Conservation (phyloP, 2,113 vertebrate species). For the Lethenteron reissneri region DNA sequence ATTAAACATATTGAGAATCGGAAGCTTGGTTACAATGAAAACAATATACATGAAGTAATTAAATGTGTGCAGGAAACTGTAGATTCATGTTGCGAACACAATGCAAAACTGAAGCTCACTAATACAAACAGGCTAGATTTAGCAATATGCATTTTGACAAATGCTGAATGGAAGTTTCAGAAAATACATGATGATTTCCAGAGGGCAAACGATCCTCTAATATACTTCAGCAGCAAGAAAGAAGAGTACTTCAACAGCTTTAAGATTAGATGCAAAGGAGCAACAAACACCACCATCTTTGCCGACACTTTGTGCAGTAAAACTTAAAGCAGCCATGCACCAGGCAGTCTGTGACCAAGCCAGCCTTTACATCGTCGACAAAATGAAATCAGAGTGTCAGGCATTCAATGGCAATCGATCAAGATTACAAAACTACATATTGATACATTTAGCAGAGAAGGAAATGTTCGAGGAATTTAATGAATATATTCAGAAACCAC, state of each 20-base stretch:
- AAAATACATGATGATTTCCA: constrained; percentile 17
- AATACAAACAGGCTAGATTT: constrained; percentile 16
- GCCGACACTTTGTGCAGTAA: constrained; percentile 24
- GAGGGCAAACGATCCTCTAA: constrained; percentile 15
- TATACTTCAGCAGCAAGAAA: constrained; percentile 21
- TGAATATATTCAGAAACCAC: constrained; percentile 16
- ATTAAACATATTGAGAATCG: constrained; percentile 10
- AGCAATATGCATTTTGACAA: constrained; percentile 18
- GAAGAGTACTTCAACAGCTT: constrained; percentile 23
- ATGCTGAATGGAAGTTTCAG: constrained; percentile 15
- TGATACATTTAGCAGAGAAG: constrained; percentile 25
- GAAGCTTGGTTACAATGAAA: constrained; percentile 13
- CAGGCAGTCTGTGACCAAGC: background rate
- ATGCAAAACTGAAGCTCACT: constrained; percentile 14
- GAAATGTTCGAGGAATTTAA: constrained; percentile 24
- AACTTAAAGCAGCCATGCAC: constrained; percentile 17
- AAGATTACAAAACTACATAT: constrained; percentile 27
- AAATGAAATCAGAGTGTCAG: constrained; percentile 16
- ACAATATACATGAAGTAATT: constrained; percentile 18
- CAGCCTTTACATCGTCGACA: constrained; percentile 15
- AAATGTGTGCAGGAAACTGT: constrained; percentile 12
- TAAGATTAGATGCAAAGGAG: constrained; percentile 21
- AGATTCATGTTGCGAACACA: constrained; percentile 13
- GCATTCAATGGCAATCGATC: constrained; percentile 18
- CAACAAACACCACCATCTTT: constrained; percentile 20